Conservation (phyloP, 2,888 invertebrate species). For the Abrostola triplasia region DNA sequence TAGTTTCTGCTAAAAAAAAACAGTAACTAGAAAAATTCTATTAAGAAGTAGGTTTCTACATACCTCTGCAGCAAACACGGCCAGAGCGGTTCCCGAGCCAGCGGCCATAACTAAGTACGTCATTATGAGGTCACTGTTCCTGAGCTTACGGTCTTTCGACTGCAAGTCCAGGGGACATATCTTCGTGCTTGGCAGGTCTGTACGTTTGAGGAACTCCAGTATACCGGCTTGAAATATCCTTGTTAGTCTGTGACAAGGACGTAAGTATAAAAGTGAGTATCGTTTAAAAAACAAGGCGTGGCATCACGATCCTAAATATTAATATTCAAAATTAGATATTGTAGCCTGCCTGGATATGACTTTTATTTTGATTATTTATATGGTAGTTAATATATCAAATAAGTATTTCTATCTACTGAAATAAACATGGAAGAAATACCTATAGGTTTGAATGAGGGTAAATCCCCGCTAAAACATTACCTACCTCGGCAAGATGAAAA, state of each 20-base stretch:
- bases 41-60: background rate
- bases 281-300: slow-evolving; percentile 3
- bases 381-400: too few species aligned
- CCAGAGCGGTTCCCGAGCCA: slow-evolving; percentile 90
- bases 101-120: slow-evolving; percentile 93
- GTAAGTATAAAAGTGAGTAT: background rate
- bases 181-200: slow-evolving; percentile 91
- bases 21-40: background rate
- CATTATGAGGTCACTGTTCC: slow-evolving; percentile 93
- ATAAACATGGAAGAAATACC: too few species aligned
- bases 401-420: too few species aligned
- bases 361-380: too few species aligned
- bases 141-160: slow-evolving; percentile 92
- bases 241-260: slow-evolving; percentile 86
- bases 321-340: too few species aligned
- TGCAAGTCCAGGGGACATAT: slow-evolving; percentile 95
- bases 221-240: slow-evolving; percentile 93
- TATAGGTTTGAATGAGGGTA: too few species aligned
- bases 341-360: too few species aligned
- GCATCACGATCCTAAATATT: too few species aligned
- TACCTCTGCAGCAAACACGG: slow-evolving; percentile 91
- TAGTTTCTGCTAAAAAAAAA: too few species aligned
- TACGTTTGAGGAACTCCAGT: slow-evolving; percentile 89
- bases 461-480: too few species aligned
- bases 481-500: too few species aligned